Evolutionary conservation across 2,797 vertebrate species (phyloP).

Genomic region (Denticeps clupeoides): DNA sequence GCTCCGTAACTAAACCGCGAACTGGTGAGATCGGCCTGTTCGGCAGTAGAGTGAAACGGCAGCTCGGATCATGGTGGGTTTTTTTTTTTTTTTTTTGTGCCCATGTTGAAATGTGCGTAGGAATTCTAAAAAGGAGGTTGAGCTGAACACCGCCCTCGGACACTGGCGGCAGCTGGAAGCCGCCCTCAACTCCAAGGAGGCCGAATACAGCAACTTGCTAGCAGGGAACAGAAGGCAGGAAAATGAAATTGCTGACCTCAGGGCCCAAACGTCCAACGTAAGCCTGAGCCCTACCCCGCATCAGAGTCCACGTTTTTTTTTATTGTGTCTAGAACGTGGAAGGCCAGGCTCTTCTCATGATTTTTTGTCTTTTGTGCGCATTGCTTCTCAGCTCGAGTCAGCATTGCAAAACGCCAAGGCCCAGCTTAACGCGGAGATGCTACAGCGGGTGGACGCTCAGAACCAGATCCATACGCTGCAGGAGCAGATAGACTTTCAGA

Average conservation of each 20-base stretch:
- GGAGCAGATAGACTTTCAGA: slow-evolving; percentile 70
- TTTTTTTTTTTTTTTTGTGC: background rate
- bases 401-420: slow-evolving; percentile 52
- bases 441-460: slow-evolving; percentile 63
- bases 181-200: slow-evolving; percentile 54
- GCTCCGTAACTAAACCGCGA: too few relatives aligned
- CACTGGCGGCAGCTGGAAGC: slow-evolving; percentile 55
- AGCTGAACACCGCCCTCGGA: slow-evolving; percentile 44
- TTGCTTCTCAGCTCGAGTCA: slow-evolving; percentile 12
- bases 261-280: slow-evolving; percentile 55
- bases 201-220: slow-evolving; percentile 51
- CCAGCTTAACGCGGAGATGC: slow-evolving; percentile 62
- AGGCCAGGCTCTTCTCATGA: too few relatives aligned
- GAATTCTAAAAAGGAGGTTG: slow-evolving; percentile 63
- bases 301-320: too few relatives aligned
- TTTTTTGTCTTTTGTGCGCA: background rate
- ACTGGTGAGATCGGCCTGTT: too few relatives aligned
- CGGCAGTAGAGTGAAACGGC: too few relatives aligned
- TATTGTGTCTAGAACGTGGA: too few relatives aligned
- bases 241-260: slow-evolving; percentile 45
- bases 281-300: too few relatives aligned
- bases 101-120: slow-evolving; percentile 37
- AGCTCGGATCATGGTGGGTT: too few relatives aligned
- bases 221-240: slow-evolving; percentile 45
- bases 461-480: slow-evolving; percentile 64